These are phyloP conservation scores for Glyphotaelius pellucidus DNA, from an alignment of 2,888 invertebrate genomes.

Conservation along the genomic window DNA sequence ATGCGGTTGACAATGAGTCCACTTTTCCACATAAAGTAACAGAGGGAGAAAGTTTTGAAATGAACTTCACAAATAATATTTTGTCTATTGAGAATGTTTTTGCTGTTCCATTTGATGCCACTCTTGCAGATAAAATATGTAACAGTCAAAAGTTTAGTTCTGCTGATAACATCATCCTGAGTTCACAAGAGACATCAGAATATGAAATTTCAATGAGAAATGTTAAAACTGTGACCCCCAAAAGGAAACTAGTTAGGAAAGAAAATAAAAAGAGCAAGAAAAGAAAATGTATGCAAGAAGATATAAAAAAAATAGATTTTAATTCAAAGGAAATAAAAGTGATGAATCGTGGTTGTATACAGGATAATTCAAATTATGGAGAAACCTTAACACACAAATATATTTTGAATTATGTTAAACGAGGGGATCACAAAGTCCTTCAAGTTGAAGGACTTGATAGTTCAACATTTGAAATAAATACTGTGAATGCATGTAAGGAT, in stretches of 20 bases:
- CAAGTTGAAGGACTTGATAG: neutral
- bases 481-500: slow-evolving; percentile 50
- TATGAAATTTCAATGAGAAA: slow-evolving; percentile 25
- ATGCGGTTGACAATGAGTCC: neutral
- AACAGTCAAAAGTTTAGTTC: slow-evolving; percentile 50
- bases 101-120: slow-evolving; percentile 50
- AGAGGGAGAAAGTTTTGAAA: neutral
- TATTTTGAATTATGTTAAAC: slow-evolving; percentile 2
- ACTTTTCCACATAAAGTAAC: neutral
- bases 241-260: slow-evolving; percentile 50
- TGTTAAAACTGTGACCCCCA: slow-evolving; percentile 40
- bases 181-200: slow-evolving; percentile 69
- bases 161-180: slow-evolving; percentile 63
- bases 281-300: neutral
- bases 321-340: neutral
- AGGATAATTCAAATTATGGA: neutral
- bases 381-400: neutral
- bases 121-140: neutral
- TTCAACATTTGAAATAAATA: slow-evolving; percentile 22
- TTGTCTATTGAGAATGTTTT: slow-evolving; percentile 50
- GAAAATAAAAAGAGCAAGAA: slow-evolving; percentile 27
- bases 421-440: neutral
- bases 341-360: neutral
- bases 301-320: neutral
- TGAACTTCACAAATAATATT: slow-evolving; percentile 26